These are phyloP conservation scores for Channa striata DNA, from an alignment of 2,797 vertebrate genomes.

Conservation along the genomic window DNA sequence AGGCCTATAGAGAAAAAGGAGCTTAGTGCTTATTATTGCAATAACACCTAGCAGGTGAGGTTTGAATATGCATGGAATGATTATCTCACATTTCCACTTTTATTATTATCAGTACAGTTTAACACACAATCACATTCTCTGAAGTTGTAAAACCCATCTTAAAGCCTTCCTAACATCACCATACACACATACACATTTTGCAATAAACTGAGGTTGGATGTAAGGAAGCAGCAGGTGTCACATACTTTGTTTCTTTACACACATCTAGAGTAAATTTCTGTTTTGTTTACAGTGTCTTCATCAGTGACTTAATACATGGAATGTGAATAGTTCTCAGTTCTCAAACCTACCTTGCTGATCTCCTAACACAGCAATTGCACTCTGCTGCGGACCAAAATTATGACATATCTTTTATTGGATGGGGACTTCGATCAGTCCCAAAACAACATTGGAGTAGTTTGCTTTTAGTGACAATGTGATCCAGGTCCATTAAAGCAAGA, in stretches of 20 bases:
- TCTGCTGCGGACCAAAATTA: too few species aligned
- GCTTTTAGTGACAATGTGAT: too few species aligned
- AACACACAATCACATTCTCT: slow-evolving; percentile 41
- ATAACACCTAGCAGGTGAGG: slow-evolving; percentile 78
- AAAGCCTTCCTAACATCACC: slow-evolving; percentile 17
- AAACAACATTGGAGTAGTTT: too few species aligned
- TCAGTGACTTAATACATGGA: neutral
- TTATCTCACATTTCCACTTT: slow-evolving; percentile 67
- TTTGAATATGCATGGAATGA: slow-evolving; percentile 79
- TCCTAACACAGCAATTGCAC: too few species aligned
- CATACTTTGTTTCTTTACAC: neutral
- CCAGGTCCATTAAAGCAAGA: too few species aligned
- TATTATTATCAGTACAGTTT: slow-evolving; percentile 67
- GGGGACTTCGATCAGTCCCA: too few species aligned
- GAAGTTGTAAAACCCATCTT: slow-evolving; percentile 59
- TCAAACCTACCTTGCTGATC: too few species aligned
- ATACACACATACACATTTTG: slow-evolving; percentile 10
- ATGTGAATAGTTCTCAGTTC: too few species aligned
- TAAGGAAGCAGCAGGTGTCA: slow-evolving; percentile 14
- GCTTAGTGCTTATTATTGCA: slow-evolving; percentile 76
- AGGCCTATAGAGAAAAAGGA: slow-evolving; percentile 60
- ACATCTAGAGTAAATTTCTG: neutral
- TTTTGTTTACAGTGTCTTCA: slow-evolving; percentile 4
- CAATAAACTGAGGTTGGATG: slow-evolving; percentile 15
- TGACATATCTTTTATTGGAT: too few species aligned